These are phyloP conservation scores for Chrysocyon brachyurus DNA, from an alignment of 2,797 vertebrate genomes.

Conservation along the genomic window DNA sequence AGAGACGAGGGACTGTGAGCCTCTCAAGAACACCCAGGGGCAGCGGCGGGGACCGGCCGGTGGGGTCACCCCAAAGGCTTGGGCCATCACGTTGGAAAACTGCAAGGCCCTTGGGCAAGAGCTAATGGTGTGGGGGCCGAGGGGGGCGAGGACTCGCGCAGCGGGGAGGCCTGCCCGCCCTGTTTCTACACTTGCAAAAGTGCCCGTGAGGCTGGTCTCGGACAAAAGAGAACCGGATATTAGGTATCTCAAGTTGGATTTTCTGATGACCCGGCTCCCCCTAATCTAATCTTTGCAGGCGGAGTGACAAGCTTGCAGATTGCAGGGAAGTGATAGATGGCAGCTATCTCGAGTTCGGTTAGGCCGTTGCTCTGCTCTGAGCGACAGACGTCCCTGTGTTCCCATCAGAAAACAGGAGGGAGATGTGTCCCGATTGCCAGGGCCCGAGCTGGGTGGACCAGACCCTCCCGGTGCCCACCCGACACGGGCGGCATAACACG, in stretches of 20 bases:
- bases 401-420: neutral
- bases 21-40: neutral
- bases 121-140: neutral
- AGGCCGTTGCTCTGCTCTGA: neutral
- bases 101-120: neutral
- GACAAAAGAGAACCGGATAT: neutral
- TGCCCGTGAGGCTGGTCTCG: neutral
- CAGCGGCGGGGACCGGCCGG: fast-evolving
- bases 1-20: fast-evolving
- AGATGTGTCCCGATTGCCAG: neutral
- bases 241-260: neutral
- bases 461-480: too few species aligned
- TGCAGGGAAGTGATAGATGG: neutral
- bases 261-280: neutral
- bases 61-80: fast-evolving
- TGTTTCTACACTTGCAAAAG: neutral
- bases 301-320: neutral
- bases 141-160: too few species aligned
- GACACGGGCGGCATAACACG: fast-evolving
- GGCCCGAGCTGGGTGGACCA: neutral
- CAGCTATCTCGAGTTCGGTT: conserved; percentile 27
- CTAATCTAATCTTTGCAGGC: conserved; percentile 40
- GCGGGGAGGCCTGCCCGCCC: neutral
- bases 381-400: neutral
- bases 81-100: neutral